phyloP scores from a whole-genome alignment of 1,140 invertebrate genomes.

The Diachasma alloeum region DNA sequence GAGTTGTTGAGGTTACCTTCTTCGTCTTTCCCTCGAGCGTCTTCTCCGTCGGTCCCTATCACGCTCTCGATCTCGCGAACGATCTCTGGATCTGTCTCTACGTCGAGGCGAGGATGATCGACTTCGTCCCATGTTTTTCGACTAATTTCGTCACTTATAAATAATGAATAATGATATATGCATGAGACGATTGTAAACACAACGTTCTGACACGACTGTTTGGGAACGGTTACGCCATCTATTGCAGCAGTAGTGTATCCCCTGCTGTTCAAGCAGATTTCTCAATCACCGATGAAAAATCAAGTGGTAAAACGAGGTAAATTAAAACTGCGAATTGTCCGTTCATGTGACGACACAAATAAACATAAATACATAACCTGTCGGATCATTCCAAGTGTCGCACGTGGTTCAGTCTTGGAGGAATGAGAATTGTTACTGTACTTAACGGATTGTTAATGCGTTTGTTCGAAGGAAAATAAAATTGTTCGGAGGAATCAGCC shows the following conservation, averaged over 20 bases:
- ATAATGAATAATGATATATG: background rate
- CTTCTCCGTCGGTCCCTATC: conserved; percentile 66
- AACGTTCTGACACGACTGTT: background rate
- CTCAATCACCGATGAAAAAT: background rate
- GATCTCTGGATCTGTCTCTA: conserved; percentile 55
- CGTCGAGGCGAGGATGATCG: conserved; percentile 60
- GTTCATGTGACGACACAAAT: background rate
- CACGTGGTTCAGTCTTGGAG: background rate
- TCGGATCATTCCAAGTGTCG: background rate
- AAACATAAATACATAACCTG: background rate
- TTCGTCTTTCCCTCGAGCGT: conserved; percentile 65
- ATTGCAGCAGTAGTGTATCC: no score
- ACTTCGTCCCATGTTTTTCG: conserved; percentile 42
- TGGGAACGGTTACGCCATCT: no score
- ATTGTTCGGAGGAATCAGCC: no score
- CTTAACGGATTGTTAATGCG: no score
- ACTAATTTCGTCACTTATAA: background rate
- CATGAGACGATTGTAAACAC: background rate
- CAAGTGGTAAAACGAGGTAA: no score
- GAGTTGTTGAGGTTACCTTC: conserved; percentile 45
- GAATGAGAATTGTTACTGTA: background rate
- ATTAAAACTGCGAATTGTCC: no score
- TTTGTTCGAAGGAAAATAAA: no score
- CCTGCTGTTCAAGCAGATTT: background rate
- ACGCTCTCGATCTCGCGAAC: conserved; percentile 64